Evolutionary conservation across 2,113 vertebrate genomes (phyloP).

Genomic region (Aramus guarauna): DNA sequence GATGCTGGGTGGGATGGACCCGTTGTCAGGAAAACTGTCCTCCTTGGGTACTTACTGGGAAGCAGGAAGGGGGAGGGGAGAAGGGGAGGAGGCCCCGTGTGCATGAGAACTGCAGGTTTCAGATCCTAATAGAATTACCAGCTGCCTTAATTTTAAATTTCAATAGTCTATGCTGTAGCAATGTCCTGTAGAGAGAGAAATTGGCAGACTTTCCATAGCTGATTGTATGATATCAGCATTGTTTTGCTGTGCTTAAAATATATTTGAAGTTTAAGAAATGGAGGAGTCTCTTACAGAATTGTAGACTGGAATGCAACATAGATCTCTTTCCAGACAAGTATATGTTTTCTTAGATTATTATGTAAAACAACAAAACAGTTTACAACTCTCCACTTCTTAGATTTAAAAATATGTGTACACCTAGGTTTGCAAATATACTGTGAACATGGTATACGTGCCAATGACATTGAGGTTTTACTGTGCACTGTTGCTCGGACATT

Average conservation of each 20-base stretch:
- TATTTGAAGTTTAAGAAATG: background rate
- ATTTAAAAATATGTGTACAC: background rate
- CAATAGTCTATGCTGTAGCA: background rate
- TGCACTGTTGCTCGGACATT: background rate
- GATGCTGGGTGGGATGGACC: background rate
- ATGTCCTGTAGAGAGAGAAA: background rate
- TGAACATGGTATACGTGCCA: fast-evolving
- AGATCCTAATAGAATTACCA: background rate
- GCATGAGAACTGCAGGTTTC: background rate
- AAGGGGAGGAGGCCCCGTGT: fast-evolving
- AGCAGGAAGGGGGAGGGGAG: background rate
- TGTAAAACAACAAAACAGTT: background rate
- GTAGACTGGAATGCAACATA: background rate
- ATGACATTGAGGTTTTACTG: background rate
- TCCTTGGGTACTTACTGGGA: background rate
- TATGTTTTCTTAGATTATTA: background rate
- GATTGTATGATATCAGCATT: background rate
- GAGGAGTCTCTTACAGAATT: background rate
- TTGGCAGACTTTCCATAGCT: background rate
- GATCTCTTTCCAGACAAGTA: background rate
- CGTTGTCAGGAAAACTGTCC: background rate
- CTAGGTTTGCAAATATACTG: background rate
- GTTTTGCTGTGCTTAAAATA: background rate
- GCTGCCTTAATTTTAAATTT: background rate
- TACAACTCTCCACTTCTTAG: background rate